Percentiles rank a stretch among this genome's conserved stretches.
Evolutionary conservation across 2,797 vertebrate genomes (phyloP).

Genomic region (Pseudocheirus occidentalis): DNA sequence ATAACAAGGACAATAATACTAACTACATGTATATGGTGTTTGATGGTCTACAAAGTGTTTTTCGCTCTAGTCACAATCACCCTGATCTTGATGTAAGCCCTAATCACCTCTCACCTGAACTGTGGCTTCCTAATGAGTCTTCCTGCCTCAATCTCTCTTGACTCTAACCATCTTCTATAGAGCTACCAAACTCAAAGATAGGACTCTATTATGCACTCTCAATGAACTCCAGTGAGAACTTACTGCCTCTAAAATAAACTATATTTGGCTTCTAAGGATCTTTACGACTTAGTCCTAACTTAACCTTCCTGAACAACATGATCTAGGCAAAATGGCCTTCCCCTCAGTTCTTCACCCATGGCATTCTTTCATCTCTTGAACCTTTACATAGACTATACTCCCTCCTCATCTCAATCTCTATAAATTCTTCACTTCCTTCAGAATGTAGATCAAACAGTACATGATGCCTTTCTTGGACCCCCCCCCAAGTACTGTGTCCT

Average conservation of each 20-base stretch:
- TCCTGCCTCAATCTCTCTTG: neutral
- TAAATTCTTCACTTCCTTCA: neutral
- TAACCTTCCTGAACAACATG: neutral
- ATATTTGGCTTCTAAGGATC: neutral
- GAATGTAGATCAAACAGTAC: neutral
- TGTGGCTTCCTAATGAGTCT: neutral
- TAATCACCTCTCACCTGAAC: neutral
- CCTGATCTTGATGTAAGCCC: neutral
- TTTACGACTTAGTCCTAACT: neutral
- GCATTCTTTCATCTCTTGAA: neutral
- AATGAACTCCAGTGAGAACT: neutral
- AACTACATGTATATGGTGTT: neutral
- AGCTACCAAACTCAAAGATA: neutral
- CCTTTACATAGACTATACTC: neutral
- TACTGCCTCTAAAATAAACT: neutral
- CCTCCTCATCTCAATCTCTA: neutral
- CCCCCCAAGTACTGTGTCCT: neutral
- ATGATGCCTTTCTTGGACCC: neutral
- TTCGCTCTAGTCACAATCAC: neutral
- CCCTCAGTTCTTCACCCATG: neutral
- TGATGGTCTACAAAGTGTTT: neutral
- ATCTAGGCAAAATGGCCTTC: neutral
- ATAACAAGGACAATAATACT: neutral
- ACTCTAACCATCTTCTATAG: neutral
- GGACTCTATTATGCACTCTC: neutral